These are phyloP conservation scores for Sussaba pulchella DNA, from an alignment of 2,888 invertebrate genomes.

Conservation along the genomic window DNA sequence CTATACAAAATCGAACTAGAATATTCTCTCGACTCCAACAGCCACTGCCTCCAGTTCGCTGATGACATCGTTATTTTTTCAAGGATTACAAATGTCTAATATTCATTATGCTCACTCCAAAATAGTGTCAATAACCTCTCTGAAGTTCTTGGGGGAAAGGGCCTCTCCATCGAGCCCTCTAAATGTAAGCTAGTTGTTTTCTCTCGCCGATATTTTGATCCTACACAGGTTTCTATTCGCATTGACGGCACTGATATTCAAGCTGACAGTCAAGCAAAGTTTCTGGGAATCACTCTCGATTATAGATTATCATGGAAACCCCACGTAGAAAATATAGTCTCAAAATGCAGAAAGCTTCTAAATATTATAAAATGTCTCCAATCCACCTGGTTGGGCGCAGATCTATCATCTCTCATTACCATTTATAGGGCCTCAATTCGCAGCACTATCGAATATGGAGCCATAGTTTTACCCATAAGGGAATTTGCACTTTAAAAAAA, in stretches of 20 bases:
- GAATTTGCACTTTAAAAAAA: neutral
- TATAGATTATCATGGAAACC: neutral
- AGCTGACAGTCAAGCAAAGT: slow-evolving; percentile 23
- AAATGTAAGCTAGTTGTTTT: slow-evolving; percentile 36
- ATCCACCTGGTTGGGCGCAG: slow-evolving; percentile 50
- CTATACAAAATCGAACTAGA: slow-evolving; percentile 46
- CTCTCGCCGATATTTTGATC: slow-evolving; percentile 12
- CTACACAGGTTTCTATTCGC: neutral
- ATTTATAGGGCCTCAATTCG: slow-evolving; percentile 47
- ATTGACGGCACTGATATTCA: neutral
- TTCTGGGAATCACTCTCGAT: slow-evolving; percentile 50
- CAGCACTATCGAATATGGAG: slow-evolving; percentile 52
- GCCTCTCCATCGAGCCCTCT: slow-evolving; percentile 42
- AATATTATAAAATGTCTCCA: slow-evolving; percentile 46
- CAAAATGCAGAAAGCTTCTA: slow-evolving; percentile 43
- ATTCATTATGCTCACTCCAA: slow-evolving; percentile 4
- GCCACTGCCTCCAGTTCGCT: slow-evolving; percentile 48
- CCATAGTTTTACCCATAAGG: neutral
- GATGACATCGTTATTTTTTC: slow-evolving; percentile 43
- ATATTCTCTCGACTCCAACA: neutral
- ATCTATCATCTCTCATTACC: slow-evolving; percentile 32
- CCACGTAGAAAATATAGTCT: slow-evolving; percentile 12
- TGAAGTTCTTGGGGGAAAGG: slow-evolving; percentile 3
- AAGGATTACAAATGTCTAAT: neutral
- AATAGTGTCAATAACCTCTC: slow-evolving; percentile 12